Percentiles rank a stretch among this genome's conserved stretches.
These are phyloP conservation scores for Eugnorisma glareosa DNA, from an alignment of 2,888 invertebrate species.

Conservation along the genomic window DNA sequence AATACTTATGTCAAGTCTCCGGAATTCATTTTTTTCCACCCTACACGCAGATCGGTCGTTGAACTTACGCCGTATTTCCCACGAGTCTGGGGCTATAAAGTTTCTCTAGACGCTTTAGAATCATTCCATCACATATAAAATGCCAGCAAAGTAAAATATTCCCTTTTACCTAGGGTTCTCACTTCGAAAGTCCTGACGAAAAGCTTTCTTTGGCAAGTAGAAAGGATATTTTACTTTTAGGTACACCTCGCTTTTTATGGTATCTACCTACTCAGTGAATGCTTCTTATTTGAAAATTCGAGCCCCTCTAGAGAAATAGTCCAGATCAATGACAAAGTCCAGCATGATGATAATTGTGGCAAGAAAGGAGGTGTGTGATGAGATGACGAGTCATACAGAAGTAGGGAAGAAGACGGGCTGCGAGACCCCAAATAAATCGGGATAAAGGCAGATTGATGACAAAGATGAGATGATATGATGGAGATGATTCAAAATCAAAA, in stretches of 20 bases:
- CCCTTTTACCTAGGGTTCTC: constrained; percentile 5
- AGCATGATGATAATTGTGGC: no score
- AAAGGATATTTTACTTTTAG: background rate
- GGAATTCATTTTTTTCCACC: background rate
- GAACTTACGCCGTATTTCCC: constrained; percentile 11
- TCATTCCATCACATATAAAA: constrained; percentile 31
- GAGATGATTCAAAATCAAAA: no score
- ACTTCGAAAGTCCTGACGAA: background rate
- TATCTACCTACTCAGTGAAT: background rate
- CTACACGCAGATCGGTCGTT: background rate
- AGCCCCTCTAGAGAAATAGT: background rate
- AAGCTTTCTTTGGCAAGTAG: background rate
- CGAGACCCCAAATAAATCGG: no score
- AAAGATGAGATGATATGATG: no score
- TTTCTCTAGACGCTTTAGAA: constrained; percentile 14
- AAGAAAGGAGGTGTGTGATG: no score
- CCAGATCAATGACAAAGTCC: background rate
- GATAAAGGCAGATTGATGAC: background rate
- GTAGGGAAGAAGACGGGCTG: no score
- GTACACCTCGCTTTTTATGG: background rate
- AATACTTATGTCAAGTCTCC: no score
- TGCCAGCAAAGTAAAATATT: constrained; percentile 41
- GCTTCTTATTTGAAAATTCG: background rate
- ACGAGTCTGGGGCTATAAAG: constrained; percentile 24
- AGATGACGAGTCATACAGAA: no score